phyloP scores from a whole-genome alignment of 2,888 invertebrate genomes.

The Perithous albicinctus region DNA sequence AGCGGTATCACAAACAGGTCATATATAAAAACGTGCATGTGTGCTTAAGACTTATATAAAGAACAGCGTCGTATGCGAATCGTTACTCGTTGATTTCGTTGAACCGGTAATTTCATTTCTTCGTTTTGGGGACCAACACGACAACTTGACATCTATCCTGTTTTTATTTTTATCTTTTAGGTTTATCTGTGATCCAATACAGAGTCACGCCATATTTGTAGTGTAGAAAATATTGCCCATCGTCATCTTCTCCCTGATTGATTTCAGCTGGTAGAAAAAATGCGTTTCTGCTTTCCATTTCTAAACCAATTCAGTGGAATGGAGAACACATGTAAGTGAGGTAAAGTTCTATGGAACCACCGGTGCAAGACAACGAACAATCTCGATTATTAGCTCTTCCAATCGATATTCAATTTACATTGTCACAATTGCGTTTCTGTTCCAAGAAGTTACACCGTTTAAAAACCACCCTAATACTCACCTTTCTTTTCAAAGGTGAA shows the following conservation, averaged over 20 bases:
- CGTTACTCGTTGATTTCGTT: conserved; percentile 49
- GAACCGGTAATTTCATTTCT: conserved; percentile 66
- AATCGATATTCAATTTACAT: conserved; percentile 84
- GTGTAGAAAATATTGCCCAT: neutral
- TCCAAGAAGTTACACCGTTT: too few species aligned
- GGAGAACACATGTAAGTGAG: conserved; percentile 12
- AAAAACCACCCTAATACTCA: too few species aligned
- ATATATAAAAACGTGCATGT: conserved; percentile 25
- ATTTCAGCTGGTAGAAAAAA: conserved; percentile 9
- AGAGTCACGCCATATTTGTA: conserved; percentile 58
- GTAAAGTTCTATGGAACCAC: conserved; percentile 51
- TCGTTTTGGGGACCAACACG: conserved; percentile 57
- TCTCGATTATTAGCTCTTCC: conserved; percentile 57
- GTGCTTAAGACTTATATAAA: neutral
- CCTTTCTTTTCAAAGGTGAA: too few species aligned
- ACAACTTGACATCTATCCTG: conserved; percentile 24
- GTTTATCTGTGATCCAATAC: conserved; percentile 5
- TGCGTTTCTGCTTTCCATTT: neutral
- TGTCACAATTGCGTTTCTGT: conserved; percentile 79
- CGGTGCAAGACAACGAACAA: conserved; percentile 74
- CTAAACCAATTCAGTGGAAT: neutral
- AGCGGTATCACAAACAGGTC: neutral
- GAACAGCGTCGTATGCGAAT: conserved; percentile 28
- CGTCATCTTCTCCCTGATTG: conserved; percentile 1
- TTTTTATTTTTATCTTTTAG: neutral